A percentile compares a stretch with the other conserved stretches of the same genome.
Conservation (phyloP, 2,113 vertebrate genomes). For the Azemiops feae region DNA sequence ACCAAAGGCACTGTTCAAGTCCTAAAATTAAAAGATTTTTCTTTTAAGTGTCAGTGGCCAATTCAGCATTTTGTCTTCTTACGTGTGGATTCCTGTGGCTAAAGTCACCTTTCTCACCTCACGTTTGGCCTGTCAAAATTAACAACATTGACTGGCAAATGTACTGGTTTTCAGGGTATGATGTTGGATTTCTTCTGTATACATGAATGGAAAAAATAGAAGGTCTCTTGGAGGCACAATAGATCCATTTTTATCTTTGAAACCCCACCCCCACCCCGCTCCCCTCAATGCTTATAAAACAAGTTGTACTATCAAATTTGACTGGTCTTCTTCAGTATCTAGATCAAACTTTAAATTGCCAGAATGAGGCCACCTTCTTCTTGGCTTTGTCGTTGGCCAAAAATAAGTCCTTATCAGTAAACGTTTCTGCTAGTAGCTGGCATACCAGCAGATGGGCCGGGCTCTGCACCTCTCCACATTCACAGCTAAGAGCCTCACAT, state of each 20-base stretch:
- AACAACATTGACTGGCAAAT: neutral
- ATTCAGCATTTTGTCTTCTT: neutral
- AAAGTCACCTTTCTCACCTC: neutral
- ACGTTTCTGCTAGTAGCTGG: neutral
- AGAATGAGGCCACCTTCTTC: too few species aligned
- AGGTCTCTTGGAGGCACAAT: neutral
- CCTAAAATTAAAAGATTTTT: neutral
- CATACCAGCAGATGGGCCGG: neutral
- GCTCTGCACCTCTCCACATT: neutral
- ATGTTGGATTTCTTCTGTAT: neutral
- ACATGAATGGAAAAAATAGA: neutral
- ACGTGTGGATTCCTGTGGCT: neutral
- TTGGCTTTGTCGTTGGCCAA: neutral
- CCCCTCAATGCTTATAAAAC: neutral
- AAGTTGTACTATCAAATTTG: neutral
- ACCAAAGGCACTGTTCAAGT: neutral
- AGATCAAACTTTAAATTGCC: neutral
- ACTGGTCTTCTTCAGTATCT: neutral
- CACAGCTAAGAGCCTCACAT: neutral
- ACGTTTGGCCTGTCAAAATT: neutral
- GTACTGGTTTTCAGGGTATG: neutral
- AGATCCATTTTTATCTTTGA: neutral
- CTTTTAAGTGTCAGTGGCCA: neutral
- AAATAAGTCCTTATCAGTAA: neutral
- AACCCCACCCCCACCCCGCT: fast-evolving